Conservation (phyloP, 2,113 vertebrate species). For the Dromaius novaehollandiae region DNA sequence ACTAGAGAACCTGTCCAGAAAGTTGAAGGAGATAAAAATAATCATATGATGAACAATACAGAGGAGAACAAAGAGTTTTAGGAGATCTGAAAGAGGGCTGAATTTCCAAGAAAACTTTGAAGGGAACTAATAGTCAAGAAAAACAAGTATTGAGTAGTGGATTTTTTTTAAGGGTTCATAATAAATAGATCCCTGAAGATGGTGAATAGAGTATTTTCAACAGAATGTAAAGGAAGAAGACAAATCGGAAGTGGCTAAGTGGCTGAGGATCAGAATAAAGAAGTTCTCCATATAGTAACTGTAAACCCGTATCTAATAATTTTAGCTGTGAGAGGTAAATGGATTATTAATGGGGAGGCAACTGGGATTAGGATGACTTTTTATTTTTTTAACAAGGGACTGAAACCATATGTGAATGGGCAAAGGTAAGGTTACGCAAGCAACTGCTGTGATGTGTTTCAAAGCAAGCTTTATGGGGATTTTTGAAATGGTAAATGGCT, state of each 20-base stretch:
- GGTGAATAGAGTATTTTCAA: neutral
- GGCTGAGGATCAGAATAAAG: neutral
- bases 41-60: neutral
- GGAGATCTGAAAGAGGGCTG: neutral
- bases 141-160: neutral
- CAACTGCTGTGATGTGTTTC: neutral
- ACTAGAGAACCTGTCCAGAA: neutral
- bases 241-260: neutral
- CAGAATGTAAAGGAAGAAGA: neutral
- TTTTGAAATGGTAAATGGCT: neutral
- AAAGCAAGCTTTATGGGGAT: neutral
- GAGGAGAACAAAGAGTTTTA: neutral
- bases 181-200: neutral
- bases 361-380: neutral
- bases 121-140: neutral
- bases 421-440: neutral
- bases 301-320: neutral
- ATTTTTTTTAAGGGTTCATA: neutral
- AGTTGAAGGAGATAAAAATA: neutral
- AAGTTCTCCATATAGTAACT: neutral
- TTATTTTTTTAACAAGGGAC: neutral
- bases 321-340: neutral
- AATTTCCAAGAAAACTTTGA: neutral
- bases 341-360: neutral
- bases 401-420: neutral